These are phyloP conservation scores for Phrixothrix hirtus DNA, from an alignment of 2,888 invertebrate genomes.

Conservation along the genomic window DNA sequence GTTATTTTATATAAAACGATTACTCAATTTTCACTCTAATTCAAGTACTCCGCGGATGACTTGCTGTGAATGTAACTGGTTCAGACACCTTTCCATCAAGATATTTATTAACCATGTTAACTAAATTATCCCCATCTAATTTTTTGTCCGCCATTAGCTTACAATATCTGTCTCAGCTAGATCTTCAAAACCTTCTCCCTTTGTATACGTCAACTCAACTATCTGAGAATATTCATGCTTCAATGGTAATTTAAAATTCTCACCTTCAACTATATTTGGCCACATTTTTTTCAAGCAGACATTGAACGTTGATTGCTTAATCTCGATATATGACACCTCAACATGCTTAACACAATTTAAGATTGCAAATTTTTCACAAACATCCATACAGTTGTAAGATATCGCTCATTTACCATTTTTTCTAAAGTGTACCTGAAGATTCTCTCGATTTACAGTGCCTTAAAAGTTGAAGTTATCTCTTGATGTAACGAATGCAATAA, in stretches of 20 bases:
- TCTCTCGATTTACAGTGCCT: background rate
- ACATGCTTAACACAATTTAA: constrained; percentile 1
- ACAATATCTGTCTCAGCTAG: constrained; percentile 17
- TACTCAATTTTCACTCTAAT: background rate
- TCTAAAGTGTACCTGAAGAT: constrained; percentile 1
- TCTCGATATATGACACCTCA: constrained; percentile 1
- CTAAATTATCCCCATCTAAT: constrained; percentile 17
- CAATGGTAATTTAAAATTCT: background rate
- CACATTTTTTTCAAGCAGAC: background rate
- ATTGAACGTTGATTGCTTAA: background rate
- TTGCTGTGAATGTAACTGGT: constrained; percentile 27
- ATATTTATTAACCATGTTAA: constrained; percentile 22
- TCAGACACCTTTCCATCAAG: constrained; percentile 30
- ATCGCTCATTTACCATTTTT: background rate
- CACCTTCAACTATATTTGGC: constrained; percentile 2
- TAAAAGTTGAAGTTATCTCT: background rate
- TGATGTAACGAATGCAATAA: background rate
- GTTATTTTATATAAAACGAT: background rate
- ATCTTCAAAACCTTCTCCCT: constrained; percentile 7
- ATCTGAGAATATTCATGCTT: constrained; percentile 3
- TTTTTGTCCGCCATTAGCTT: constrained; percentile 7
- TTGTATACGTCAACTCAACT: constrained; percentile 10
- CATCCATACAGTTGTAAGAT: too few species aligned
- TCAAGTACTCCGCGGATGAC: constrained; percentile 23
- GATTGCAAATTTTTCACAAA: background rate